phyloP scores from a whole-genome alignment of 1,140 invertebrate species.

The Neodiprion virginianus region DNA sequence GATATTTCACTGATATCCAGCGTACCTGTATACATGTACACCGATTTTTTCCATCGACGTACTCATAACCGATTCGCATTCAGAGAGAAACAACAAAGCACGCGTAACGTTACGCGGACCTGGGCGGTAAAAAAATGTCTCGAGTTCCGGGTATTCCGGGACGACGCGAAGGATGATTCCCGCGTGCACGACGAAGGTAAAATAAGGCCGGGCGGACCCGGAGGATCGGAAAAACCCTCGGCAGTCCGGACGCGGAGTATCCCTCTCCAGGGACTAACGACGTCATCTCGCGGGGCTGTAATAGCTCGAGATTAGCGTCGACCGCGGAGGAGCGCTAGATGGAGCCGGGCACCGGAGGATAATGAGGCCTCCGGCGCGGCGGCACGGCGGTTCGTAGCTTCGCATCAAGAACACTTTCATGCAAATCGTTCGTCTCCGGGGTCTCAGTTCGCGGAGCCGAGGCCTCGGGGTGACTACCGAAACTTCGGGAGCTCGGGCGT shows the following conservation, averaged over 20 bases:
- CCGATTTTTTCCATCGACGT: too few species aligned
- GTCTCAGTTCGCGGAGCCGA: background rate
- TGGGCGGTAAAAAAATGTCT: too few species aligned
- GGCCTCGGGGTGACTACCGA: background rate
- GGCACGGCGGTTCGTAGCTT: background rate
- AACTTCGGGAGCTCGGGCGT: background rate
- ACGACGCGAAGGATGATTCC: too few species aligned
- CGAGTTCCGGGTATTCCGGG: too few species aligned
- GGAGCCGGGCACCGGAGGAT: slow-evolving; percentile 19
- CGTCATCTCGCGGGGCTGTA: background rate
- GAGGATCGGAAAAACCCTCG: background rate
- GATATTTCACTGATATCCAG: too few species aligned
- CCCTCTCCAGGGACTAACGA: background rate
- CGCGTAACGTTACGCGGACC: too few species aligned
- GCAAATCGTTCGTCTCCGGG: slow-evolving; percentile 40
- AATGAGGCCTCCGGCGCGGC: slow-evolving; percentile 46
- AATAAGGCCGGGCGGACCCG: background rate
- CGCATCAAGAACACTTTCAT: slow-evolving; percentile 45
- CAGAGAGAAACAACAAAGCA: too few species aligned
- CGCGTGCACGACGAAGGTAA: too few species aligned
- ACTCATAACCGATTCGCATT: too few species aligned
- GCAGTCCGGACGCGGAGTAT: background rate
- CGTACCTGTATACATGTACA: too few species aligned
- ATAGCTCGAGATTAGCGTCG: background rate
- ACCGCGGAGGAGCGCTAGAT: background rate